phyloP scores from a whole-genome alignment of 2,797 vertebrate genomes.

The Macrochelys suwanniensis region DNA sequence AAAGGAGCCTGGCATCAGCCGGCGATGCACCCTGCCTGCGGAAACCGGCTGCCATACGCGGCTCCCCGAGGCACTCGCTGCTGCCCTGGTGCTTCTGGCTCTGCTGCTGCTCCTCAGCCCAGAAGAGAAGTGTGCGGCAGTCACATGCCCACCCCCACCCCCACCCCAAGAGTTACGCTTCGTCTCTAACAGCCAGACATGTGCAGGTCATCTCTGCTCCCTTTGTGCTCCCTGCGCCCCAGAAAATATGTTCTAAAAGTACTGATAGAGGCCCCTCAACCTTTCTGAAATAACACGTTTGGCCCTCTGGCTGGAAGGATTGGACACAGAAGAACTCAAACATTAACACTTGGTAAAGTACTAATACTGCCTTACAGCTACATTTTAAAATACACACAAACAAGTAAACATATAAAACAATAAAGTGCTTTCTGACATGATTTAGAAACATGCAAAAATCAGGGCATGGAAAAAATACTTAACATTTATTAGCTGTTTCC shows the following conservation, averaged over 20 bases:
- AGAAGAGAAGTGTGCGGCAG: neutral
- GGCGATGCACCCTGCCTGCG: neutral
- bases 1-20: neutral
- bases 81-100: neutral
- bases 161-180: neutral
- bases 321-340: neutral
- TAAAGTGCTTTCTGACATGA: neutral
- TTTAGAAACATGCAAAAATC: neutral
- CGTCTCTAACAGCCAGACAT: neutral
- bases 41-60: neutral
- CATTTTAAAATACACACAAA: neutral
- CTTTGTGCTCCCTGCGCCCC: neutral
- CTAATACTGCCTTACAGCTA: accelerated
- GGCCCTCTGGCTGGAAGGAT: accelerated
- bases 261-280: neutral
- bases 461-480: neutral
- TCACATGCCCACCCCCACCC: neutral
- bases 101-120: neutral
- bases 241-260: neutral
- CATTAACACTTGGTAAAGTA: neutral
- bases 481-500: neutral
- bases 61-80: neutral
- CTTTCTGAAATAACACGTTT: neutral
- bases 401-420: neutral
- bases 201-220: neutral